phyloP scores from a whole-genome alignment of 2,113 vertebrate genomes.

The Sciurus niger region DNA sequence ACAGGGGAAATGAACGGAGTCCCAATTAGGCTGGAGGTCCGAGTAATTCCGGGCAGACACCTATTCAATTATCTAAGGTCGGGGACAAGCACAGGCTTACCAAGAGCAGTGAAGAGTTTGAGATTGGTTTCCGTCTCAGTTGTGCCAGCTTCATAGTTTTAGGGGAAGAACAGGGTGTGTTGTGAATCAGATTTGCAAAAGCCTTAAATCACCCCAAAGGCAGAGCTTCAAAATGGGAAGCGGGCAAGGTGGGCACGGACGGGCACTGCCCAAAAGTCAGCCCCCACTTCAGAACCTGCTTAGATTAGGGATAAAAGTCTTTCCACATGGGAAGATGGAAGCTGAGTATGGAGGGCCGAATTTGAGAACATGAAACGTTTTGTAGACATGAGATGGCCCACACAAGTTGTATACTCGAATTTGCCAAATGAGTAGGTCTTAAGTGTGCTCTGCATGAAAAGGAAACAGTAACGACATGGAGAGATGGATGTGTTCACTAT shows the following conservation, averaged over 20 bases:
- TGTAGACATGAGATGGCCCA: not conserved
- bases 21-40: not conserved
- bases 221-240: not conserved
- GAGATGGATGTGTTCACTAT: accelerated
- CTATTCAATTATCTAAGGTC: constrained; percentile 23
- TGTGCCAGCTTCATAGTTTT: not conserved
- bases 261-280: too few species aligned
- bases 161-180: not conserved
- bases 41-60: not conserved
- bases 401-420: not conserved
- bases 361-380: not conserved
- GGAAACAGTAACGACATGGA: not conserved
- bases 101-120: not conserved
- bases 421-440: too few species aligned
- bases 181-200: not conserved
- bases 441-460: not conserved
- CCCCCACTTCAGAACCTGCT: not conserved
- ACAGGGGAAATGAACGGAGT: constrained; percentile 44
- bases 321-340: not conserved
- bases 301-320: not conserved
- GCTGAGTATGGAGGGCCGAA: not conserved
- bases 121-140: not conserved
- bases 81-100: not conserved
- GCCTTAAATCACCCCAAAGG: not conserved
- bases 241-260: accelerated